Conservation (phyloP, 2,113 vertebrate species). For the Xenopus laevis region DNA sequence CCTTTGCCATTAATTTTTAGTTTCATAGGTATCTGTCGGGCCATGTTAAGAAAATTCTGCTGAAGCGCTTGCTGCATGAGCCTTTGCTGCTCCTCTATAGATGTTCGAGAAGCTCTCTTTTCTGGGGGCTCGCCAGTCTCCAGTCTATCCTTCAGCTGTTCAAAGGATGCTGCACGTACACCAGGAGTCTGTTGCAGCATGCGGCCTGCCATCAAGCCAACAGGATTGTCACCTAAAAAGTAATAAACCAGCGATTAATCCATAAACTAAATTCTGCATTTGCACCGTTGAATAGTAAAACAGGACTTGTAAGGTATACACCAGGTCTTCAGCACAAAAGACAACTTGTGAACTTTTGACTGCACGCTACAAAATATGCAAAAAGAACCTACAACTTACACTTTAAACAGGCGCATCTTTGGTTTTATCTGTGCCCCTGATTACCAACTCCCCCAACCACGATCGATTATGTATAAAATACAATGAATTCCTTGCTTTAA, state of each 20-base stretch:
- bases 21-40: slow-evolving; percentile 86
- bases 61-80: slow-evolving; percentile 91
- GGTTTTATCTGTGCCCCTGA: too few relatives aligned
- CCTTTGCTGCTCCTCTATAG: slow-evolving; percentile 85
- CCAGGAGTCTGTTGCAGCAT: slow-evolving; percentile 73
- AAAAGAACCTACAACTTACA: too few relatives aligned
- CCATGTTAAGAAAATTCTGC: slow-evolving; percentile 86
- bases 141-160: slow-evolving; percentile 86
- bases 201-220: slow-evolving; percentile 66
- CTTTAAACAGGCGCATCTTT: too few relatives aligned
- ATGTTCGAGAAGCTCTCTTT: slow-evolving; percentile 75
- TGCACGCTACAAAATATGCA: too few relatives aligned
- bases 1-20: slow-evolving; percentile 82
- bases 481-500: too few relatives aligned
- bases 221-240: slow-evolving; percentile 60
- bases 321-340: too few relatives aligned
- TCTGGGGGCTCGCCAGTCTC: slow-evolving; percentile 81
- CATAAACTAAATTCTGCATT: too few relatives aligned
- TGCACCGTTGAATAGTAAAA: too few relatives aligned
- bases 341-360: too few relatives aligned
- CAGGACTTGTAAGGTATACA: too few relatives aligned
- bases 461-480: too few relatives aligned
- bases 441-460: too few relatives aligned
- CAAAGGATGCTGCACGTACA: slow-evolving; percentile 74
- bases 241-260: neutral